Evolutionary conservation across 30 jellyfish, hydroid and myxozoan genomes (phyloP).

Genomic region (Cassiopea andromeda): DNA sequence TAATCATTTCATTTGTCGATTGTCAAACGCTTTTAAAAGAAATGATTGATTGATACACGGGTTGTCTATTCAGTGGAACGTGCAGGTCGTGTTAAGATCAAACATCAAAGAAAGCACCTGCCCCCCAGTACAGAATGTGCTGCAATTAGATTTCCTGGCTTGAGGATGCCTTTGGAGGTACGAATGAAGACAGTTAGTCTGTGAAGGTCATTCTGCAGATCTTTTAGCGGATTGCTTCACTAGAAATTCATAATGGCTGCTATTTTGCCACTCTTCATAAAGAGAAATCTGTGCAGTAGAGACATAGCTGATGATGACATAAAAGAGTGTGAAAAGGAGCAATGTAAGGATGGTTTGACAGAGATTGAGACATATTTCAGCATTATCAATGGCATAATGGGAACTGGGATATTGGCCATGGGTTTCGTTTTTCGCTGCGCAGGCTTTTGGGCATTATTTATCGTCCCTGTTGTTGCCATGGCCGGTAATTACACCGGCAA

Average conservation of each 20-base stretch:
- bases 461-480: slow-evolving; percentile 51
- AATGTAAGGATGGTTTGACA: slow-evolving; percentile 28
- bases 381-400: slow-evolving; percentile 63
- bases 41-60: not conserved
- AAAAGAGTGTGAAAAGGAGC: not conserved
- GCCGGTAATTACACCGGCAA: slow-evolving; percentile 59
- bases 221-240: not conserved
- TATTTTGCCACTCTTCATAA: not conserved
- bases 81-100: slow-evolving; percentile 1
- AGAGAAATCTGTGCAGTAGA: not conserved
- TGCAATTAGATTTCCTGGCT: not conserved
- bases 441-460: slow-evolving; percentile 58
- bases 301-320: not conserved
- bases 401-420: slow-evolving; percentile 67
- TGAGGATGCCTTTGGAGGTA: not conserved
- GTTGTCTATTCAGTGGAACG: not conserved
- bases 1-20: slow-evolving; percentile 2
- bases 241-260: not conserved
- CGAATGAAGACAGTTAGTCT: no score
- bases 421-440: slow-evolving; percentile 60
- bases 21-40: not conserved
- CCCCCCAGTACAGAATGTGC: not conserved
- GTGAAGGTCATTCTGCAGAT: not conserved
- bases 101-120: not conserved
- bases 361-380: slow-evolving; percentile 56